Conservation (phyloP, 2,888 invertebrate genomes). For the Synanthedon tipuliformis region DNA sequence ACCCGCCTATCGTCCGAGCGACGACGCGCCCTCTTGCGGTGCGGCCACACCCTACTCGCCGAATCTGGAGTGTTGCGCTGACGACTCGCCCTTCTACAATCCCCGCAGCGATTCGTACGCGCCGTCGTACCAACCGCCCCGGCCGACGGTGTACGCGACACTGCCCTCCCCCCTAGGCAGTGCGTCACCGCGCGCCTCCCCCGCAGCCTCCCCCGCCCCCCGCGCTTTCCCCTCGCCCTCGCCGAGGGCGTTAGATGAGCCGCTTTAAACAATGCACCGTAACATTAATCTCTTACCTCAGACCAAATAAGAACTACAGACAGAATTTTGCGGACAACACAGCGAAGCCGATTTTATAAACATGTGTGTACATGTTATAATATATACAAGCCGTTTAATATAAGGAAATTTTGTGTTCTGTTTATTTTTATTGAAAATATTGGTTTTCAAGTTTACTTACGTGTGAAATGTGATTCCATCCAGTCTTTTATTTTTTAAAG, state of each 20-base stretch:
- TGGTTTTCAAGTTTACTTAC: too few species aligned
- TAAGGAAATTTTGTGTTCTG: too few species aligned
- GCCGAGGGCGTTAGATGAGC: conserved; percentile 30
- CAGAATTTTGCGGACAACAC: too few species aligned
- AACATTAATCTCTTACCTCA: too few species aligned
- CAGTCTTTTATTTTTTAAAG: too few species aligned
- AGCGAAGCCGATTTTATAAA: too few species aligned
- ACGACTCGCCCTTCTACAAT: conserved; percentile 66
- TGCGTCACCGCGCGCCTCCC: conserved; percentile 51
- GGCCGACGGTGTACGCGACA: conserved; percentile 63
- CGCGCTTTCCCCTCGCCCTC: conserved; percentile 23
- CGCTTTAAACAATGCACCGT: too few species aligned
- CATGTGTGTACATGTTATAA: too few species aligned
- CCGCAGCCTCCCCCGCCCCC: conserved; percentile 49
- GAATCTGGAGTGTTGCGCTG: conserved; percentile 51
- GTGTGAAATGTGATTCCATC: too few species aligned
- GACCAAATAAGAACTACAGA: too few species aligned
- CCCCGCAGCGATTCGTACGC: conserved; percentile 64
- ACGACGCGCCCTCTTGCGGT: conserved; percentile 64
- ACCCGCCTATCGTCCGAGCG: conserved; percentile 59
- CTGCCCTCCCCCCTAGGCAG: conserved; percentile 55
- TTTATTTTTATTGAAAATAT: too few species aligned
- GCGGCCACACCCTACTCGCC: conserved; percentile 65
- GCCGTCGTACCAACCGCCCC: conserved; percentile 62
- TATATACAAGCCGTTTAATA: too few species aligned